Evolutionary conservation across 2,797 vertebrate species (phyloP), one percentile per base, ranked within the genome.

Genomic region (Lagorchestes hirsutus): DNA sequence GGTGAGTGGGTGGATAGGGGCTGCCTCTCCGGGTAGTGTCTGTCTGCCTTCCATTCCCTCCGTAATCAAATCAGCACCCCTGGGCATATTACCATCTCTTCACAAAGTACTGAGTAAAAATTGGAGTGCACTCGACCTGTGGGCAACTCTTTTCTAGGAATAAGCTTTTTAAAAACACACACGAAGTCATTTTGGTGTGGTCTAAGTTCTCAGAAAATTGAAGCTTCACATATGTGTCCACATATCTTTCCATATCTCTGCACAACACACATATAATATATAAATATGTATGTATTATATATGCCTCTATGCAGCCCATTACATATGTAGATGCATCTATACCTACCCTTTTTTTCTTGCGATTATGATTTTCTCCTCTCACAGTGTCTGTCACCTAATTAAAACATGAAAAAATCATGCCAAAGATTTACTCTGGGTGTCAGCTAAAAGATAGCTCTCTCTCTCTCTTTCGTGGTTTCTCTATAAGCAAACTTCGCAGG

Each of bases 391-490:
- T 91, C 90, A 28, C 34, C 54, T 67, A 46, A 62, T 91, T 91
- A 82, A 93, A 54, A 27, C 29, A 10, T 8, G 54, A 29, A 55
- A 95, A 67, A 54, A 94, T 92, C 96, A 91, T 74, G 91, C 93
- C 96, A 92, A 94, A 94, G 95, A 95, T 74, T 94, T 97, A 50
- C n/a, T 34, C 54, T 93, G 87, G 55, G 92, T 55, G n/a, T 74
- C 62, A 14, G 62, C 29, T 92, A 59, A 55, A 55, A 94, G 55
- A 31, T 29, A 58, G 92, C 52, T 95, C 98, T 95, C 98, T 98
- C 98, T 98, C 98, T 98, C 98, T 98, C 97, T 98, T 97, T 96
- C 50, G 97, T 97, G 98, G 98, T 97, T 98, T 98, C 97, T 98
- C 96, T 98, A 82, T 96, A 97, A 97, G 97, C 97, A 98, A 98